Percentiles rank a stretch among this genome's conserved stretches.
Evolutionary conservation across 2,797 vertebrate genomes (phyloP).

Genomic region (Numenius phaeopus): DNA sequence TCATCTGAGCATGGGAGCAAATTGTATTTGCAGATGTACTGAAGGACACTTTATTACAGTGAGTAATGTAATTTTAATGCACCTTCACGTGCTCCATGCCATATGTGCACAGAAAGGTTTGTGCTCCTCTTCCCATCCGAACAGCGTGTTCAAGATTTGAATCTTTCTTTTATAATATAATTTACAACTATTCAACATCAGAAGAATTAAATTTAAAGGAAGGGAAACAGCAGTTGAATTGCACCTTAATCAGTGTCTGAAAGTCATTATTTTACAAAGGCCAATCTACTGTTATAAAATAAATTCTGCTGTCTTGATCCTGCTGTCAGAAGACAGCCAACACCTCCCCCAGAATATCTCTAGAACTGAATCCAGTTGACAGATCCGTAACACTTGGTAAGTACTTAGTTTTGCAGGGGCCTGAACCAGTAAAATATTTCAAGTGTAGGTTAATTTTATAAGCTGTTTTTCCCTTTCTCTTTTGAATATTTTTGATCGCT

Average conservation of each 20-base stretch:
- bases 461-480: background rate
- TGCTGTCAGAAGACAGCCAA: background rate
- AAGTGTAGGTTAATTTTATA: background rate
- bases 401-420: background rate
- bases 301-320: background rate
- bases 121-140: background rate
- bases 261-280: constrained; percentile 9
- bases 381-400: background rate
- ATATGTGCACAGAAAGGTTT: background rate
- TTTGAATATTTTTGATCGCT: background rate
- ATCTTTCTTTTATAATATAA: background rate
- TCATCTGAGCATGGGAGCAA: background rate
- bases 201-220: background rate
- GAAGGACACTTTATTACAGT: background rate
- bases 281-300: background rate
- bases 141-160: background rate
- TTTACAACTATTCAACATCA: background rate
- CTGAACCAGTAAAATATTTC: background rate
- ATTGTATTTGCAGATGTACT: background rate
- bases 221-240: background rate
- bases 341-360: background rate
- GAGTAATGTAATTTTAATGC: background rate
- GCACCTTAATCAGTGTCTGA: background rate
- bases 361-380: background rate
- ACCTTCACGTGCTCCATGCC: accelerated